Base-by-base conservation (phyloP, 2,797 vertebrate genomes). In the Gymnocypris eckloni region DNA sequence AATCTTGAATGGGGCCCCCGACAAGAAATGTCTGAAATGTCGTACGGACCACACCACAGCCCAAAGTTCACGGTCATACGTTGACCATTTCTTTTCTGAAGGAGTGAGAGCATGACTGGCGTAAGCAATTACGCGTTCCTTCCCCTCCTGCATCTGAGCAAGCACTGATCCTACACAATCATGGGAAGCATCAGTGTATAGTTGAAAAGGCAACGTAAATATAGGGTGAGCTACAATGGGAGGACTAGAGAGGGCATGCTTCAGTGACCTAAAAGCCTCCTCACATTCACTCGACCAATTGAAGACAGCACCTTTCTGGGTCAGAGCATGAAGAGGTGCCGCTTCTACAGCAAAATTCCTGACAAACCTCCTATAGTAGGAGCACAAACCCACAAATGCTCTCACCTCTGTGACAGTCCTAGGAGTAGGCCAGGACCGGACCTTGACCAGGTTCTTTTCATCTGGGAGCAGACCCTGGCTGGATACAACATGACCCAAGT, bases 281-380 rank as follows among this genome's bases (percentile, higher is more conserved):
- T 28, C 28, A 28, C 28, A 28, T 28, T 28, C 28, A 28, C 28
- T 28, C 28, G 28, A 28, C 28, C 28, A 28, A 28, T 28, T 28
- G 28, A 28, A 28, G 28, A 28, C 28, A 28, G 28, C 28, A 28
- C 28, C 1, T 28, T 28, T 28, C 28, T 28, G 28, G 28, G 1
- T 28, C 28, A 28, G 28, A 28, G 28, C 28, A 28, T 28, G 28
- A 28, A 28, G 28, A 28, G 28, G 28, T 28, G 28, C 28, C 1
- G 28, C 28, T 28, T 28, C 28, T 28, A 28, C 28, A 28, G 28
- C 28, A 28, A 28, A 28, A 28, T 28, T 28, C 28, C 28, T 28
- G 28, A 88, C 76, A 76, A 88, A 88, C 28, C 69, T 79, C 45
- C 84, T 25, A 67, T 88, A 86, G 69, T 88, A 88, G 13, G 43